phyloP scores from a whole-genome alignment of 2,797 vertebrate genomes.

The Micropoecilia bifurca region DNA sequence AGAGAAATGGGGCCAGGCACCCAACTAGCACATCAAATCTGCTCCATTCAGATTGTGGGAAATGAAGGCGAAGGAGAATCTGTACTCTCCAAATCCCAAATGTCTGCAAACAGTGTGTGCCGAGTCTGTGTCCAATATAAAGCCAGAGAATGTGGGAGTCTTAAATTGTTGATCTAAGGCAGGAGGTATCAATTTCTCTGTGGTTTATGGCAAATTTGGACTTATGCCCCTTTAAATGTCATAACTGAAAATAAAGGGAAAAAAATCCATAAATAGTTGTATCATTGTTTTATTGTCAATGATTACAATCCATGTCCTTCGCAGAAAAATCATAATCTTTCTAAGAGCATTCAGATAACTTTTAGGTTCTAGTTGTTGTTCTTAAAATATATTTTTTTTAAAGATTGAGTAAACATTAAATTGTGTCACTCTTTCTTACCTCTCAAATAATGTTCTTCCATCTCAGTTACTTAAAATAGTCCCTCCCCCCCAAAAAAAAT shows the following conservation, averaged over 20 bases:
- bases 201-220: background rate
- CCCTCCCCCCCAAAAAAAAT: too few species aligned
- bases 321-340: background rate
- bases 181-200: background rate
- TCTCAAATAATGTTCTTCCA: background rate
- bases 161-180: background rate
- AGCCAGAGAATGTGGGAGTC: too few species aligned
- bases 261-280: background rate
- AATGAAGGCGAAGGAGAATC: too few species aligned
- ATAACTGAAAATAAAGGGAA: background rate
- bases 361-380: background rate
- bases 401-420: background rate
- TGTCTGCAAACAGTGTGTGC: too few species aligned
- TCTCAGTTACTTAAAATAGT: background rate
- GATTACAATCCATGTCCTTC: background rate
- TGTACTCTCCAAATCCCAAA: too few species aligned
- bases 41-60: too few species aligned
- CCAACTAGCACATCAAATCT: too few species aligned
- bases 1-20: too few species aligned
- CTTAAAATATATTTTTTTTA: background rate
- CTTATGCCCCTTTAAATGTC: background rate
- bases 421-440: background rate
- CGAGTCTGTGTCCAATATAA: too few species aligned
- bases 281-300: background rate
- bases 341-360: background rate